Evolutionary conservation across 2,797 vertebrate species (phyloP).

Genomic region (Semotilus atromaculatus): DNA sequence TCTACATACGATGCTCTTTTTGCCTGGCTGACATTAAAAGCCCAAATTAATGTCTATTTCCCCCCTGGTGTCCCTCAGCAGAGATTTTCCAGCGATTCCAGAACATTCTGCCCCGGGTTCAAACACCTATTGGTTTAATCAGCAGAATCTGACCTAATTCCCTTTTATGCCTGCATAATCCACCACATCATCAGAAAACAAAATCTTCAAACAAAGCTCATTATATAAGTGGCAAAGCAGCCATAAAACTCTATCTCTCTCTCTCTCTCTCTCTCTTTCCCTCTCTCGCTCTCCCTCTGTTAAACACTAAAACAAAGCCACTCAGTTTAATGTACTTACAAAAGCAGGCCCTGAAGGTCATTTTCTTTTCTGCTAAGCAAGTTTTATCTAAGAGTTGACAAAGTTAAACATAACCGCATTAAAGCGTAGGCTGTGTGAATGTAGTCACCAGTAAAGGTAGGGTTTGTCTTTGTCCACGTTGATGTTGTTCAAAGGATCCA

Average conservation of each 20-base stretch:
- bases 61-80: constrained; percentile 52
- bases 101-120: constrained; percentile 53
- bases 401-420: neutral
- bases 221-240: constrained; percentile 51
- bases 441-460: constrained; percentile 96
- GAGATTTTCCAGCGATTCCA: constrained; percentile 58
- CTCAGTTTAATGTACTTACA: constrained; percentile 60
- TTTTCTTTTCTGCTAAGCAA: constrained; percentile 63
- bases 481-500: constrained; percentile 97
- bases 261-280: constrained; percentile 26
- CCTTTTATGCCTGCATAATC: constrained; percentile 60
- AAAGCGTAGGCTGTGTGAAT: neutral
- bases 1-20: constrained; percentile 55
- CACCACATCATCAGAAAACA: constrained; percentile 59
- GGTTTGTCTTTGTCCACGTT: constrained; percentile 98
- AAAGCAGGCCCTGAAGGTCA: constrained; percentile 51
- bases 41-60: constrained; percentile 63
- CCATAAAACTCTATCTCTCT: neutral
- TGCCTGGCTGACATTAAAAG: constrained; percentile 67
- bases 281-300: constrained; percentile 27
- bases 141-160: constrained; percentile 68
- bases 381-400: constrained; percentile 18
- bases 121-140: constrained; percentile 66
- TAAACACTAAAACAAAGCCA: constrained; percentile 65
- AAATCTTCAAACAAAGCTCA: constrained; percentile 59